Evolutionary conservation across 2,113 vertebrate species (phyloP), one percentile per base, ranked within the genome.

Genomic region (Corythornis madagascariensis): DNA sequence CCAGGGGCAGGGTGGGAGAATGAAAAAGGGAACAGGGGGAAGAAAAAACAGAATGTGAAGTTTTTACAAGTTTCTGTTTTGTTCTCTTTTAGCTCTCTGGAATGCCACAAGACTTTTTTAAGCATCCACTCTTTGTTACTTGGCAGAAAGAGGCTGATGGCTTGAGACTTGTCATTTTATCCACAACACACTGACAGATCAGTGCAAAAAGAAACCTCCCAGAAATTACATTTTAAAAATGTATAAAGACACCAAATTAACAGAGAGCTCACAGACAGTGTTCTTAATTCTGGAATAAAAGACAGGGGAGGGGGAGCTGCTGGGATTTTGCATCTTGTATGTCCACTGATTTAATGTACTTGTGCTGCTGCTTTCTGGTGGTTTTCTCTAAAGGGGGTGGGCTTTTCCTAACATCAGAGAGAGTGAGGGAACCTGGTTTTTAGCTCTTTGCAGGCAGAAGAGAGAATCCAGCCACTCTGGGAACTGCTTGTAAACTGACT

Each of bases 91-190:
- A 85, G 67, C 70, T 92, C 47, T 79, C 67, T 91, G 74, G 83
- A 92, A 91, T 61, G 67, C 69, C 77, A 91, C 0, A 0, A 93
- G 66, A 92, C 89, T 89, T 93, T 96, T 97, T 96, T 14, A 92
- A 59, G 63, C 80, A 90, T 91, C 73, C 13, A 0, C 57, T 93
- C 9, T 81, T 95, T 7, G 40, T 91, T 90, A 64, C 48, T 94
- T 83, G 96, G 52, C 80, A 89, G 82, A 91, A 94, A 96, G 59
- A 89, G 86, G 78, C 88, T 94, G 86, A 91, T 94, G 71, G 72
- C 43, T 91, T 91, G 79, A 81, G 75, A 48, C 43, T 85, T 73
- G 88, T 89, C 86, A 70, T 91, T 89, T 89, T 91, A 35, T 81
- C 33, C 52, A 73, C 92, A 84, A 80, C 71, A 90, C 18, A n/a